Percentiles rank a stretch among this genome's conserved stretches.
These are phyloP conservation scores for Nemotelus nigrinus DNA, from an alignment of 2,888 invertebrate species.

Conservation along the genomic window DNA sequence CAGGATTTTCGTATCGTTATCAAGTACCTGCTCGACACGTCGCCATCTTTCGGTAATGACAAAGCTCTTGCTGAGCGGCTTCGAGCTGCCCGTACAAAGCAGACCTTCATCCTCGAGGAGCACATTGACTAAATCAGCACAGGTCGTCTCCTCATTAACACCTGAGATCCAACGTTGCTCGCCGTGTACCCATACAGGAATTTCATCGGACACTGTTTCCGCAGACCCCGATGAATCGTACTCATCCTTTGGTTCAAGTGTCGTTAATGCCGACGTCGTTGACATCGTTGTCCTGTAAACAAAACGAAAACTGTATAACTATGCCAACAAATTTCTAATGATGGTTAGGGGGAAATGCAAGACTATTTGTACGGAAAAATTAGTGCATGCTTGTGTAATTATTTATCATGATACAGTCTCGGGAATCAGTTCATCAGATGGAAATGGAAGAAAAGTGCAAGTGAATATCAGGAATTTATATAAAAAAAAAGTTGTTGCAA, in stretches of 20 bases:
- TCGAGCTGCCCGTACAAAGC: constrained; percentile 52
- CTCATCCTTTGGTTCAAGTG: constrained; percentile 49
- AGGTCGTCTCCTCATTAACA: constrained; percentile 79
- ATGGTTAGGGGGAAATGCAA: not conserved
- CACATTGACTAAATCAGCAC: constrained; percentile 80
- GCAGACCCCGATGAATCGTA: constrained; percentile 57
- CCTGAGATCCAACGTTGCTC: constrained; percentile 85
- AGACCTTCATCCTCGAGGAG: constrained; percentile 69
- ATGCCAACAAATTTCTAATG: constrained; percentile 25
- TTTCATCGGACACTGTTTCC: constrained; percentile 67
- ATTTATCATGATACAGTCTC: no score
- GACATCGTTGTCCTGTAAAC: constrained; percentile 41
- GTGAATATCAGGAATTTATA: no score
- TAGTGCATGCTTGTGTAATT: no score
- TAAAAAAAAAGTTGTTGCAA: no score
- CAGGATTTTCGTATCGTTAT: constrained; percentile 74
- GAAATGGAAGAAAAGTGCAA: no score
- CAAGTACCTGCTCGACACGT: constrained; percentile 77
- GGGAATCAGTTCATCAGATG: no score
- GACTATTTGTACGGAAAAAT: no score
- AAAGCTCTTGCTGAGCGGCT: constrained; percentile 64
- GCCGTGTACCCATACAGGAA: constrained; percentile 80
- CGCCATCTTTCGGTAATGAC: constrained; percentile 78
- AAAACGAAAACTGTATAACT: constrained; percentile 32
- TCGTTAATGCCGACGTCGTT: constrained; percentile 12